These are phyloP conservation scores for Platanista minor DNA, from an alignment of 2,113 vertebrate genomes.

Conservation along the genomic window DNA sequence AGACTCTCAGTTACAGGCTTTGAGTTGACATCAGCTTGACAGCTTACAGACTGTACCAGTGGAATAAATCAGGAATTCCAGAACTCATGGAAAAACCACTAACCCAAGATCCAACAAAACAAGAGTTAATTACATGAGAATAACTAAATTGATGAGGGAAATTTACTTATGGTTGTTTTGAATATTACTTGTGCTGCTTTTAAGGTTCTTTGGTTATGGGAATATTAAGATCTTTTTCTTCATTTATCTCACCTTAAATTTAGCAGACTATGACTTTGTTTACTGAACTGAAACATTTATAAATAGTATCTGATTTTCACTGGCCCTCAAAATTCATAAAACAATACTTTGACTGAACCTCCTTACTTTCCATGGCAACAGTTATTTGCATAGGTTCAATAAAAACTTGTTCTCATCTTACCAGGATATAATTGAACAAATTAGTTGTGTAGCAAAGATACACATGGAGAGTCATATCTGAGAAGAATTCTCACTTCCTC, in stretches of 20 bases:
- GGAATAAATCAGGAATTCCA: not conserved
- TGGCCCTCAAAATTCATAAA: not conserved
- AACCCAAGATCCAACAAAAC: not conserved
- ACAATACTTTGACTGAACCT: not conserved
- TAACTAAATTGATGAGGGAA: not conserved
- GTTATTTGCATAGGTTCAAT: not conserved
- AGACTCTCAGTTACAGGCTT: not conserved
- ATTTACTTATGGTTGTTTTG: not conserved
- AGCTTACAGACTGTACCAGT: not conserved
- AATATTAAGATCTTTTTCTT: not conserved
- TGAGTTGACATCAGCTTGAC: too few species aligned
- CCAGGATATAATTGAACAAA: not conserved
- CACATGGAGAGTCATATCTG: not conserved
- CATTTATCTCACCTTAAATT: not conserved
- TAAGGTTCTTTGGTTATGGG: not conserved
- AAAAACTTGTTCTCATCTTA: not conserved
- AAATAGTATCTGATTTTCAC: not conserved
- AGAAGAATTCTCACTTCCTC: not conserved
- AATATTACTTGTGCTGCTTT: not conserved
- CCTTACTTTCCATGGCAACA: not conserved
- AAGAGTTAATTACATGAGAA: not conserved
- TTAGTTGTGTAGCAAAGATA: not conserved
- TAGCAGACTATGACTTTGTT: not conserved
- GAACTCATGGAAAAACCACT: not conserved
- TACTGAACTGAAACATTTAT: not conserved